A percentile compares a stretch with the other conserved stretches of the same genome.
Evolutionary conservation across 2,113 vertebrate genomes (phyloP).

Genomic region (Lagopus leucura): DNA sequence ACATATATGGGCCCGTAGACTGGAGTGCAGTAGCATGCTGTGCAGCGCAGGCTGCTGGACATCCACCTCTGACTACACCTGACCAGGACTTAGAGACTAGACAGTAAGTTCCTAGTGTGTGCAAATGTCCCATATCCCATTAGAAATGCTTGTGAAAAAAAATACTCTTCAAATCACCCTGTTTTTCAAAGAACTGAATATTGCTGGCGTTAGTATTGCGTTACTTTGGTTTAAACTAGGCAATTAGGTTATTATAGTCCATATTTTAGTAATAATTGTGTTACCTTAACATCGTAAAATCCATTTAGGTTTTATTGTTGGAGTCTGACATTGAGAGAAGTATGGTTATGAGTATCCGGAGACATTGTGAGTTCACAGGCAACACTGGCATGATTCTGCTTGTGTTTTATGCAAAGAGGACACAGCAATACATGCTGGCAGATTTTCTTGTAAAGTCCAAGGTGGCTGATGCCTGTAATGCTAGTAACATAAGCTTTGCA

Average conservation of each 20-base stretch:
- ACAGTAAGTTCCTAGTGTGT: rapidly evolving
- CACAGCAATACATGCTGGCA: not conserved
- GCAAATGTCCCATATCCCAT: rapidly evolving
- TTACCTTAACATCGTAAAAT: slow-evolving; percentile 7
- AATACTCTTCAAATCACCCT: not conserved
- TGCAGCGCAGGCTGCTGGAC: not conserved
- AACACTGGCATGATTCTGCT: not conserved
- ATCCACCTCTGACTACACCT: rapidly evolving
- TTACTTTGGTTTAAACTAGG: not conserved
- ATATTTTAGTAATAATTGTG: slow-evolving; percentile 18
- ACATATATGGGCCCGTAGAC: rapidly evolving
- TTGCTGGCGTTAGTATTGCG: not conserved
- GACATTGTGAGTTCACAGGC: not conserved
- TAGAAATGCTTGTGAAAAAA: rapidly evolving
- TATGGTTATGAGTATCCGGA: not conserved
- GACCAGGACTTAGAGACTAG: not conserved
- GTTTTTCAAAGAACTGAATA: not conserved
- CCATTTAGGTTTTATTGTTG: slow-evolving; percentile 23
- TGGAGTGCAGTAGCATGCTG: not conserved
- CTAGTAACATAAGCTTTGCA: not conserved
- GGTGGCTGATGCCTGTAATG: not conserved
- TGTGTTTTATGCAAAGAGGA: not conserved
- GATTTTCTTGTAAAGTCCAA: not conserved
- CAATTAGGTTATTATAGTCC: slow-evolving; percentile 8
- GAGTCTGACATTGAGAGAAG: not conserved